Evolutionary conservation across 1,140 invertebrate species (phyloP).

Genomic region (Ruditapes philippinarum): DNA sequence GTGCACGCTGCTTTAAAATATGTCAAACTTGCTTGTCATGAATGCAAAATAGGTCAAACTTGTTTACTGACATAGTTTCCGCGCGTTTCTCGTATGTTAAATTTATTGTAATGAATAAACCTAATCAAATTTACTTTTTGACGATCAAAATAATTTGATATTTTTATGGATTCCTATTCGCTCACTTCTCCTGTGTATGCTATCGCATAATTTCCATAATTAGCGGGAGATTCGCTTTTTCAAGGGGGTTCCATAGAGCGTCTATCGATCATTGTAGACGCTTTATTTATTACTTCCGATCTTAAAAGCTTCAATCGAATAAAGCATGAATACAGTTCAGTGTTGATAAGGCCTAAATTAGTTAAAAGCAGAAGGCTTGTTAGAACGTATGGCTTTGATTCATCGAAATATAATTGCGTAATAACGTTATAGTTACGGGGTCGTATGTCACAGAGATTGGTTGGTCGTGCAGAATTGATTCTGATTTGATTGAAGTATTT

Average conservation of each 20-base stretch:
- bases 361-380: slow-evolving; percentile 40
- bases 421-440: slow-evolving; percentile 6
- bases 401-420: slow-evolving; percentile 26
- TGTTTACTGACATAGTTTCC: no score
- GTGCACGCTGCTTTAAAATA: no score
- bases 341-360: slow-evolving; percentile 42
- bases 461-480: not conserved
- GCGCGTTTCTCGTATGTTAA: no score
- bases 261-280: not conserved
- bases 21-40: no score
- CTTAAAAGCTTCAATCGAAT: slow-evolving; percentile 45
- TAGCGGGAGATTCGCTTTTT: not conserved
- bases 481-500: slow-evolving; percentile 16
- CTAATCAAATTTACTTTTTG: not conserved
- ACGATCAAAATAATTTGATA: slow-evolving; percentile 12
- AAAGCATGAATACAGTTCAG: not conserved
- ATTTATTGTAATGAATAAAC: not conserved
- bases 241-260: not conserved
- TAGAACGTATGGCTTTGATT: slow-evolving; percentile 24
- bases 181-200: not conserved
- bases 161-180: not conserved
- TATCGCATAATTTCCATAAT: slow-evolving; percentile 5
- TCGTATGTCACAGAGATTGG: not conserved
- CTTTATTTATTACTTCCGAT: slow-evolving; percentile 49
- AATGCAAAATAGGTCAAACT: no score